Conservation (phyloP, 2,113 vertebrate species). For the Sakesphorus luctuosus region DNA sequence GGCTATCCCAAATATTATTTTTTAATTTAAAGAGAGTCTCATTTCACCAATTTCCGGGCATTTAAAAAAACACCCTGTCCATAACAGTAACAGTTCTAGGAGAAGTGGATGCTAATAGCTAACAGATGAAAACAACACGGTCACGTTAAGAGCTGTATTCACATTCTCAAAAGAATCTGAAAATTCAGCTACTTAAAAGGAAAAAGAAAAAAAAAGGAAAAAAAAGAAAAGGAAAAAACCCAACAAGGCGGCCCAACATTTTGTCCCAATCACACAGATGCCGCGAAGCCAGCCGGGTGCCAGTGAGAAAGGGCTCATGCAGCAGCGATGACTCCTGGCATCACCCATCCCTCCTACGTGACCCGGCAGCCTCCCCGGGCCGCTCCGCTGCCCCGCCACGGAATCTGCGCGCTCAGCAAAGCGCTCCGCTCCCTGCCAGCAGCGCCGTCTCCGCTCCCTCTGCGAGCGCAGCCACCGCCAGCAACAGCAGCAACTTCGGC, state of each 20-base stretch:
- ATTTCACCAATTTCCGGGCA: not conserved
- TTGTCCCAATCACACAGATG: conserved; percentile 16
- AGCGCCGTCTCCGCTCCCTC: conserved; percentile 48
- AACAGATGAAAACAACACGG: not conserved
- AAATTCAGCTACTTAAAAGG: not conserved
- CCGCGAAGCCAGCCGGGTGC: not conserved
- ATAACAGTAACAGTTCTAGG: rapidly evolving
- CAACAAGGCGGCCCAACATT: not conserved
- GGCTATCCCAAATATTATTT: not conserved
- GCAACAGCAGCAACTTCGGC: not conserved
- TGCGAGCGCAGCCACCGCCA: not conserved
- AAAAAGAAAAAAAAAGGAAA: not conserved
- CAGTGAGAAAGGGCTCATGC: conserved; percentile 16
- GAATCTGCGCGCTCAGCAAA: conserved; percentile 69
- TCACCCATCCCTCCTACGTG: conserved; percentile 23
- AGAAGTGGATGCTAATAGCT: not conserved
- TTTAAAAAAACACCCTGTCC: not conserved
- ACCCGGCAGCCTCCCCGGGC: conserved; percentile 11
- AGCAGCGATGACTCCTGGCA: conserved; percentile 10
- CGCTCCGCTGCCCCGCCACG: conserved; percentile 43
- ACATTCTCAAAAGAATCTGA: not conserved
- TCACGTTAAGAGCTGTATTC: not conserved
- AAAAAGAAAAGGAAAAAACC: not conserved
- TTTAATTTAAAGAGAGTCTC: not conserved
- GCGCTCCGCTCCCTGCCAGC: conserved; percentile 43